A percentile compares a stretch with the other conserved stretches of the same genome.
phyloP scores from a whole-genome alignment of 2,797 vertebrate genomes.

The Poeciliopsis gracilis region DNA sequence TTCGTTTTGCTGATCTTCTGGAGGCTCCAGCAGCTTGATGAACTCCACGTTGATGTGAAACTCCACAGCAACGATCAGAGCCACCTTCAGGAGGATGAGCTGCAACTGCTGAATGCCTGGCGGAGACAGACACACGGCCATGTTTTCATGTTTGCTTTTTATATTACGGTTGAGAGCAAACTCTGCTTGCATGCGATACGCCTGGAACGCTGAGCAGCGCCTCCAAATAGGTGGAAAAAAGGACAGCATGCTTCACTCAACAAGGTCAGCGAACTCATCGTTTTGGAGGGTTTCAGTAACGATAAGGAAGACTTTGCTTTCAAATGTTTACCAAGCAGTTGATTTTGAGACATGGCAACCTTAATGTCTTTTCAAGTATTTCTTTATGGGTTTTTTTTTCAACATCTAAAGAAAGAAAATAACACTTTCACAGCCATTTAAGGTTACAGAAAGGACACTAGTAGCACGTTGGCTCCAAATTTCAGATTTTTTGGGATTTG shows the following conservation, averaged over 20 bases:
- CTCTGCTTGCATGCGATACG: no score
- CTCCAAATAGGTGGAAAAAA: neutral
- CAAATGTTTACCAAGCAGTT: neutral
- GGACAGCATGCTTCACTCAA: neutral
- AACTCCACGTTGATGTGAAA: conserved; percentile 97
- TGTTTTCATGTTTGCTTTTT: conserved; percentile 2
- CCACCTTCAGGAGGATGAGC: conserved; percentile 94
- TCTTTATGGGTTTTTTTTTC: neutral
- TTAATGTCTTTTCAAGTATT: neutral
- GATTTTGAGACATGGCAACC: neutral
- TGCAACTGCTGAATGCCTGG: conserved; percentile 97
- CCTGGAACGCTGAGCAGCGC: neutral
- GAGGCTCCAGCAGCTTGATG: conserved; percentile 90
- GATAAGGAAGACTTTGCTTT: neutral
- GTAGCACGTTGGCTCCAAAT: no score
- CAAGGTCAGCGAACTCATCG: neutral
- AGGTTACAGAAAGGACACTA: neutral
- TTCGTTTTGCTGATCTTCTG: conserved; percentile 93
- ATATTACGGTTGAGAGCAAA: neutral
- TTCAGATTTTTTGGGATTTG: neutral
- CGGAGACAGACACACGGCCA: conserved; percentile 34
- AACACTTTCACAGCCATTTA: neutral
- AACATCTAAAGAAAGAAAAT: neutral
- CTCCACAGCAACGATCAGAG: conserved; percentile 93
- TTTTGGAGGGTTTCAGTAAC: neutral